phyloP scores from a whole-genome alignment of 2,113 vertebrate species.

The Chrysochloris asiatica region DNA sequence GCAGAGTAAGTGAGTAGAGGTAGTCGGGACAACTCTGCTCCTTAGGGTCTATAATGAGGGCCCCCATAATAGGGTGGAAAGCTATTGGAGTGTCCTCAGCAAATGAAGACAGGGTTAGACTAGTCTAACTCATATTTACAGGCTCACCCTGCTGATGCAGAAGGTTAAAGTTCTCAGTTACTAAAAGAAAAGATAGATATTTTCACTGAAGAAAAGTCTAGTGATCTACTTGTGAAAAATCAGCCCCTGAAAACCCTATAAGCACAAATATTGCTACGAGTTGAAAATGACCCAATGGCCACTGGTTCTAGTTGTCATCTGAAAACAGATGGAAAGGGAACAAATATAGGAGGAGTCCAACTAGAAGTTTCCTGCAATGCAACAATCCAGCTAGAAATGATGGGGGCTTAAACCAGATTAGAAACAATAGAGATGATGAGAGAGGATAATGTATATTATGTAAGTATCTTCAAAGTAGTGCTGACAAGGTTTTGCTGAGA shows the following conservation, averaged over 20 bases:
- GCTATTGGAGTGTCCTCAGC: not conserved
- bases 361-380: not conserved
- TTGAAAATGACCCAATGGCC: not conserved
- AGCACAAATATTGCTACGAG: not conserved
- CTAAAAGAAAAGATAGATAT: not conserved
- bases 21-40: not conserved
- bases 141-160: not conserved
- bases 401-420: not conserved
- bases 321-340: not conserved
- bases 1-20: accelerated
- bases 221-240: not conserved
- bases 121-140: not conserved
- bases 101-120: not conserved
- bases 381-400: not conserved
- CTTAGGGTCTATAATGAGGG: no score
- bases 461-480: not conserved
- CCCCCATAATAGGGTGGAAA: not conserved
- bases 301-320: not conserved
- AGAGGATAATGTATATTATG: no score
- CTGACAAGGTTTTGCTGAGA: not conserved
- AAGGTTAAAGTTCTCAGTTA: not conserved
- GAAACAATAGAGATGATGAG: not conserved
- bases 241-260: not conserved
- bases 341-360: not conserved
- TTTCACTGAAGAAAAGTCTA: not conserved